Base-by-base conservation (phyloP, 2,113 vertebrate species). In the Gallinago media region DNA sequence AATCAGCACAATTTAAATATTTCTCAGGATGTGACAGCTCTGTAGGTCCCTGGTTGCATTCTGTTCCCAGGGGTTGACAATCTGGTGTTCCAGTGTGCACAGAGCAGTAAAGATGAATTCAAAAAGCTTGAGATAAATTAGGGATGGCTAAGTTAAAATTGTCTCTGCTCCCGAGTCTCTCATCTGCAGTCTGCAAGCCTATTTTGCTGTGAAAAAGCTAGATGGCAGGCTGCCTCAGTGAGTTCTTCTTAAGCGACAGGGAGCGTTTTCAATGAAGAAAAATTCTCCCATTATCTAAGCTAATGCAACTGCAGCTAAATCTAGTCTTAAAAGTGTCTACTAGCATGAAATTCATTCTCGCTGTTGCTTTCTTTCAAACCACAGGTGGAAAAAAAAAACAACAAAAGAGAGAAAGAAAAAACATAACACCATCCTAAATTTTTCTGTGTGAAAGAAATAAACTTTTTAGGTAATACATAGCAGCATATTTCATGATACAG, bases 121-220 rank as follows among this genome's bases (percentile, higher is more conserved):
- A 97, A 98, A 98, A 98, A 95, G 96, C 98, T 97, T 97, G 97
- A 98, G 97, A 98, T 98, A 98, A 98, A 98, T 98, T 98, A 98
- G 97, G 97, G 97, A 98, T 97, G 98, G 98, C 98, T 97, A 98
- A 98, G 98, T 98, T 98, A 98, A 98, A 98, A 98, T 97, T 98
- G 98, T 98, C 96, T 98, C 97, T 97, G 97, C 98, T 98, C 96
- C 97, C 93, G 98, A 98, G 96, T 98, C 98, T 98, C 98, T 98
- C 98, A 98, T 98, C 98, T 98, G 98, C 98, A 98, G 98, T 98
- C 98, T 98, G 98, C 97, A 98, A 98, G 95, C 96, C 97, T 98
- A 96, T 98, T 98, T 98, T 98, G 97, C 98, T 98, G 98, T 98
- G 98, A 97, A 98, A 98, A 98, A 98, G 98, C 98, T 98, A 98